Percentiles rank a stretch among this genome's conserved stretches.
Conservation (phyloP, 2,888 invertebrate genomes). For the Lycocerus yunnanus region DNA sequence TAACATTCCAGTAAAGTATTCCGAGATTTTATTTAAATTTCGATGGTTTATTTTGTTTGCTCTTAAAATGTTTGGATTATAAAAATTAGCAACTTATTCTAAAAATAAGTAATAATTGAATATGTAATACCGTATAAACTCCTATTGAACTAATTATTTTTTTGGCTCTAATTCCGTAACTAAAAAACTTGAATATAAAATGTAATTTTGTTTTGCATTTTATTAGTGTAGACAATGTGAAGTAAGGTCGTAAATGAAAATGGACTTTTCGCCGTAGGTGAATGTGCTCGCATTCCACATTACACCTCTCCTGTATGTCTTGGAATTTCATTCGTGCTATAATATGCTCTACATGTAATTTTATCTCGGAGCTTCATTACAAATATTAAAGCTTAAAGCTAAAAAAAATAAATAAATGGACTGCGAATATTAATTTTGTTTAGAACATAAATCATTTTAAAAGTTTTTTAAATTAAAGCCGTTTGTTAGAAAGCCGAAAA, state of each 20-base stretch:
- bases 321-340: neutral
- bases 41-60: too few relatives aligned
- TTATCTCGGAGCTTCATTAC: neutral
- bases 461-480: conserved; percentile 1
- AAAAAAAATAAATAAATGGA: neutral
- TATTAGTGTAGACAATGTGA: neutral
- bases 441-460: conserved; percentile 1
- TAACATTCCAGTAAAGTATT: neutral
- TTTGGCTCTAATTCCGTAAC: neutral
- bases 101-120: too few relatives aligned
- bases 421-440: neutral
- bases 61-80: too few relatives aligned
- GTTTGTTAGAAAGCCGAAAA: neutral
- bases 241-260: neutral
- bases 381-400: neutral
- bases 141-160: neutral
- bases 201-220: neutral
- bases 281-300: neutral
- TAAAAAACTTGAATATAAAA: neutral
- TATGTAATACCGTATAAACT: too few relatives aligned
- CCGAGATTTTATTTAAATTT: too few relatives aligned
- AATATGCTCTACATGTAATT: neutral
- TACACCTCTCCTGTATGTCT: neutral
- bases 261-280: neutral
- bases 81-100: too few relatives aligned